Evolutionary conservation across 2,113 vertebrate species (phyloP).

Genomic region (Syrrhaptes paradoxus): DNA sequence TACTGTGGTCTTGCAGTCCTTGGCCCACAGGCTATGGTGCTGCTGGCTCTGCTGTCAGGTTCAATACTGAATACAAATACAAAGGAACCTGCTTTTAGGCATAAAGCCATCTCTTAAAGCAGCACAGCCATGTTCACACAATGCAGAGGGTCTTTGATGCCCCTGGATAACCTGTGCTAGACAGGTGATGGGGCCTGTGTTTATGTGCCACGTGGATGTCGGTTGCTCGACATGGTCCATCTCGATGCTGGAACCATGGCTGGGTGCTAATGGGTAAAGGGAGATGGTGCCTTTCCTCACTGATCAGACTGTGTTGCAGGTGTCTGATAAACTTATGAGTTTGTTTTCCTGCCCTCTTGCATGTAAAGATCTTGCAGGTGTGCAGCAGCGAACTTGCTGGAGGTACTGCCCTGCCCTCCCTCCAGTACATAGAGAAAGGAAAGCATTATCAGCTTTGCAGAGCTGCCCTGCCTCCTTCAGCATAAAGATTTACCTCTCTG

Average conservation of each 20-base stretch:
- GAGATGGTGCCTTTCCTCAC: not conserved
- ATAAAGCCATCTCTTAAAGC: not conserved
- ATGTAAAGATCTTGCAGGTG: not conserved
- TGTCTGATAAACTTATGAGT: not conserved
- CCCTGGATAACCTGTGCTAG: not conserved
- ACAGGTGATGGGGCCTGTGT: not conserved
- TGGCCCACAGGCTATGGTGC: not conserved
- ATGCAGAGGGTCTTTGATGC: not conserved
- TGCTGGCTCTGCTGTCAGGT: not conserved
- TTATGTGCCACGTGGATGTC: not conserved
- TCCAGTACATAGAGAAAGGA: fast-evolving
- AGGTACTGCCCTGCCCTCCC: not conserved
- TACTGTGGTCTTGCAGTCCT: not conserved
- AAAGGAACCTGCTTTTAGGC: not conserved
- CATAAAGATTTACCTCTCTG: not conserved
- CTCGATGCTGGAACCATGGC: fast-evolving
- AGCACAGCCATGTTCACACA: not conserved
- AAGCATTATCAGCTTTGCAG: not conserved
- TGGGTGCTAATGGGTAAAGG: not conserved
- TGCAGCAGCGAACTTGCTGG: not conserved
- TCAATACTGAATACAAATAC: not conserved
- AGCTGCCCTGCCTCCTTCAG: not conserved
- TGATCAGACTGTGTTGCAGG: not conserved
- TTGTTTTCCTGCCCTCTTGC: not conserved
- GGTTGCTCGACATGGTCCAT: not conserved